These are phyloP conservation scores for Strigamia maritima DNA, from an alignment of 2,888 invertebrate genomes.

Conservation along the genomic window DNA sequence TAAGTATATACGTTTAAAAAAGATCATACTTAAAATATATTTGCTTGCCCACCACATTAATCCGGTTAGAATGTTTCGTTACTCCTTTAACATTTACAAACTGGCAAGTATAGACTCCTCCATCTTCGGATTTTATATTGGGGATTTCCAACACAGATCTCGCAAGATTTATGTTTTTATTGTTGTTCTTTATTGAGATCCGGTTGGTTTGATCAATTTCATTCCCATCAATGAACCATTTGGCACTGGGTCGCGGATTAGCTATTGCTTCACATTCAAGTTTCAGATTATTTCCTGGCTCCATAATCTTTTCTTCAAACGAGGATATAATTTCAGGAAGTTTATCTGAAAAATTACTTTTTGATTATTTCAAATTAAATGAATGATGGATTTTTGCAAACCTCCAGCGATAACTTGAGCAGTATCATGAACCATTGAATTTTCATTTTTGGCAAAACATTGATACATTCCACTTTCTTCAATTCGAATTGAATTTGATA, in stretches of 20 bases:
- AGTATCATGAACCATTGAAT: background rate
- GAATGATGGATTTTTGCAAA: background rate
- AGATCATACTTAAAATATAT: background rate
- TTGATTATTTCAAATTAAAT: background rate
- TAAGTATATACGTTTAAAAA: background rate
- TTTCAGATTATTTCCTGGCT: conserved; percentile 2
- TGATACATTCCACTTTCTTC: conserved; percentile 35
- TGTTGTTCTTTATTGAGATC: background rate
- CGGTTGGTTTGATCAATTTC: background rate
- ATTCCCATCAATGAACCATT: conserved; percentile 6
- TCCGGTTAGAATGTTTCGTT: background rate
- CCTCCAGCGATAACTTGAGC: conserved; percentile 35
- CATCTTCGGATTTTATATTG: conserved; percentile 25
- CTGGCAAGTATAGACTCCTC: conserved; percentile 28
- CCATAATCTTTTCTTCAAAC: background rate
- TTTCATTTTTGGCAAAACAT: conserved; percentile 35
- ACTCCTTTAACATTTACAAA: conserved; percentile 30
- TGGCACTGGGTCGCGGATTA: background rate
- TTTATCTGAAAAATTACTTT: conserved; percentile 16
- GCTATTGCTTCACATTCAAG: background rate
- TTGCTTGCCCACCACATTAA: conserved; percentile 36
- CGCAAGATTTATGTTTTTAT: background rate
- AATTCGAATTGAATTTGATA: background rate
- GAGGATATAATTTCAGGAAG: conserved; percentile 20
- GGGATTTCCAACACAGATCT: background rate